A percentile compares a stretch with the other conserved stretches of the same genome.
These are phyloP conservation scores for Ciona savignyi DNA, from an alignment of 23 tunicate genomes.

Conservation along the genomic window DNA sequence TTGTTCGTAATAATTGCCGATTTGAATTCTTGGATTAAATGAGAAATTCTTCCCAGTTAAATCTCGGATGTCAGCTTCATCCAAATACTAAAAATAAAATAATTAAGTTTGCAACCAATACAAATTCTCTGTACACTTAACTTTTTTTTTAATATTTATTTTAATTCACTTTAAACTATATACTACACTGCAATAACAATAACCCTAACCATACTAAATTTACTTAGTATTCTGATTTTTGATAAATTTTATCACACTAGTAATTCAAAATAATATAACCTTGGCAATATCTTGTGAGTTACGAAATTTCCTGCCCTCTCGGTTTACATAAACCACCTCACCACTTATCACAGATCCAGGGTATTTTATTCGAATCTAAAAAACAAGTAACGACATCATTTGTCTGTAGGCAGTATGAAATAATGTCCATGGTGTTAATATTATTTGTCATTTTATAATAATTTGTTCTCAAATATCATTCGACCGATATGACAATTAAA, in stretches of 20 bases:
- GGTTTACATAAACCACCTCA: slow-evolving; percentile 42
- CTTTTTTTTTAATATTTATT: no score
- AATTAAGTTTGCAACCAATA: neutral
- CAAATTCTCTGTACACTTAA: neutral
- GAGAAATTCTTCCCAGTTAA: slow-evolving; percentile 55
- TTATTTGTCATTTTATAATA: no score
- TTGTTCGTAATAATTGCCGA: slow-evolving; percentile 53
- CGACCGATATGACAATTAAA: no score
- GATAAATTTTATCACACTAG: no score
- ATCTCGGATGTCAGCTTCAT: slow-evolving; percentile 21
- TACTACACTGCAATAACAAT: neutral
- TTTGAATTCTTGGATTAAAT: slow-evolving; percentile 30
- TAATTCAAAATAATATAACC: no score
- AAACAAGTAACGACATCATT: slow-evolving; percentile 1
- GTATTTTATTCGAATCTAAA: slow-evolving; percentile 26
- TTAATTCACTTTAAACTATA: neutral
- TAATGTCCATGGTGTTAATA: no score
- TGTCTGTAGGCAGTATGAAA: no score
- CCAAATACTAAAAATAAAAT: slow-evolving; percentile 57
- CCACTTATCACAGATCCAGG: slow-evolving; percentile 31
- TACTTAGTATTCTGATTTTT: neutral
- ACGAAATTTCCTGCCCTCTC: slow-evolving; percentile 29
- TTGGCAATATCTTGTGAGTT: neutral
- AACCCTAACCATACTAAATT: neutral
- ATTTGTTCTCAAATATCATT: no score